These are phyloP conservation scores for Hermetia illucens DNA, from an alignment of 1,140 invertebrate genomes.

Conservation along the genomic window DNA sequence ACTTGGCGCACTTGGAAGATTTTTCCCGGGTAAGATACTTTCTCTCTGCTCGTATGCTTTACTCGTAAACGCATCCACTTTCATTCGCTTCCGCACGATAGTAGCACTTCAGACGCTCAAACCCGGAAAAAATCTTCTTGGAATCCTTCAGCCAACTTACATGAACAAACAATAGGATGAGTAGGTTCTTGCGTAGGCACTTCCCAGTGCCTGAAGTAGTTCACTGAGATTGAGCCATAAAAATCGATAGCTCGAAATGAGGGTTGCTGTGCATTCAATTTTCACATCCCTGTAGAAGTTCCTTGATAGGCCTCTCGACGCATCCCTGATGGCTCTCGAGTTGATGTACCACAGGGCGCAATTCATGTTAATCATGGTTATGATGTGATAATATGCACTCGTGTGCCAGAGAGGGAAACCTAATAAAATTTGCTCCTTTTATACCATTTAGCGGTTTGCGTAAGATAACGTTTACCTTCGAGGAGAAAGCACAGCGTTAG, in stretches of 20 bases:
- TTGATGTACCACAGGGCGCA: slow-evolving; percentile 48
- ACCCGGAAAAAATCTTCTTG: too few species aligned
- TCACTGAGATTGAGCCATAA: slow-evolving; percentile 44
- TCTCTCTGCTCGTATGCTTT: too few species aligned
- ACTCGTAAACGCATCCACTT: too few species aligned
- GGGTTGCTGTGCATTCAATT: slow-evolving; percentile 32
- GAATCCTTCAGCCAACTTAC: slow-evolving; percentile 20
- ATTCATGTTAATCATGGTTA: slow-evolving; percentile 49
- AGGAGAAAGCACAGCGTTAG: slow-evolving; percentile 37
- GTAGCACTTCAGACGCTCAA: too few species aligned
- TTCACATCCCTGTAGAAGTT: slow-evolving; percentile 34
- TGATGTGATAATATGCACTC: slow-evolving; percentile 42
- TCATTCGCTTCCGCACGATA: too few species aligned
- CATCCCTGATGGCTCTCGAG: slow-evolving; percentile 41
- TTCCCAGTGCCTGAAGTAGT: slow-evolving; percentile 39
- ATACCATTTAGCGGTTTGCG: slow-evolving; percentile 1
- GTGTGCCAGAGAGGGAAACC: slow-evolving; percentile 39
- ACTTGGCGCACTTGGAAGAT: too few species aligned
- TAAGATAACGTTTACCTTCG: slow-evolving; percentile 28
- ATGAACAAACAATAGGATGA: slow-evolving; percentile 44
- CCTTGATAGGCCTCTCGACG: slow-evolving; percentile 33
- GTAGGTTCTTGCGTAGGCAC: slow-evolving; percentile 44
- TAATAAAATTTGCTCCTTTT: not conserved
- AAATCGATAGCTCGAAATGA: slow-evolving; percentile 39
- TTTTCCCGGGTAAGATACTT: too few species aligned